Conservation (phyloP, 2,113 vertebrate genomes). For the Cercocebus atys region DNA sequence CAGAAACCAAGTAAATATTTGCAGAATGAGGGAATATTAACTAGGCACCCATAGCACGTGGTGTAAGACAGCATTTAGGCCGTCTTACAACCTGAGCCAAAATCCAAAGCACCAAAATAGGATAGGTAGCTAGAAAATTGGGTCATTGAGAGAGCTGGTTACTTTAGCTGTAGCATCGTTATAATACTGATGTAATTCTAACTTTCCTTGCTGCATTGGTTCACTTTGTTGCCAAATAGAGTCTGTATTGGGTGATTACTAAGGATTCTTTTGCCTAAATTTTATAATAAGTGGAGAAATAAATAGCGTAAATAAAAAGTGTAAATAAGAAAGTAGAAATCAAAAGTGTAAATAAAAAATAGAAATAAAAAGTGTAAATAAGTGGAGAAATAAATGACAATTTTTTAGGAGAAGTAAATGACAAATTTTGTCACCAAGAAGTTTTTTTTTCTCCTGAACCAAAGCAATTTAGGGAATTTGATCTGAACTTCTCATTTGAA, state of each 20-base stretch:
- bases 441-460: neutral
- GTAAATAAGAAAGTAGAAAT: no score
- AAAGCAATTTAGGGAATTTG: conserved; percentile 4
- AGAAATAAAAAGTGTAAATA: no score
- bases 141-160: neutral
- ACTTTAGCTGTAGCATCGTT: neutral
- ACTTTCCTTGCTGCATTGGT: neutral
- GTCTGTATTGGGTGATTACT: neutral
- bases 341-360: no score
- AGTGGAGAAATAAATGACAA: neutral
- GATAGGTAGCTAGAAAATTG: neutral
- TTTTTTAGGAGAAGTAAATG: neutral
- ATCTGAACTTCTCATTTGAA: conserved; percentile 37
- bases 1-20: neutral
- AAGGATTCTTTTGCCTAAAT: neutral
- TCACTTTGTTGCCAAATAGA: neutral
- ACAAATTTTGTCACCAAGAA: neutral
- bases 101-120: neutral
- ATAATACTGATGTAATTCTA: neutral
- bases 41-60: neutral
- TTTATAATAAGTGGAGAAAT: neutral
- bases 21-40: neutral
- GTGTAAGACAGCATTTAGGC: neutral
- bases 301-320: neutral
- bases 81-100: neutral